Percentiles rank a stretch among this genome's conserved stretches.
Conservation (phyloP, 1,140 invertebrate genomes). For the Drosophila eugracilis region DNA sequence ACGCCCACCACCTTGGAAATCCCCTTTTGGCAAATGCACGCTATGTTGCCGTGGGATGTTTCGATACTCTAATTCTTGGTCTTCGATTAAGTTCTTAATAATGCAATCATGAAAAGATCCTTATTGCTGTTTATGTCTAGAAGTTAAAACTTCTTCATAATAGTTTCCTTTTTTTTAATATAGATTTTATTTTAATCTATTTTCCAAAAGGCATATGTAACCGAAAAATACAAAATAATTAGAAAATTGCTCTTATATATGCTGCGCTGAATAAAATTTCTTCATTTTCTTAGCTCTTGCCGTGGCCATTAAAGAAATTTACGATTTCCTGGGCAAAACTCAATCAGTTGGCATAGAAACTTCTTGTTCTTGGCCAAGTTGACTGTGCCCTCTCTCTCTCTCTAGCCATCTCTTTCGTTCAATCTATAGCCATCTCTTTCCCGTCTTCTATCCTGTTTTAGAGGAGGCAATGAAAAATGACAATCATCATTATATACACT, state of each 20-base stretch:
- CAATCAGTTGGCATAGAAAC: conserved; percentile 31
- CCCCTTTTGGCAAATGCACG: conserved; percentile 12
- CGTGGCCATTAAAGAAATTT: conserved; percentile 21
- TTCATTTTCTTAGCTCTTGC: neutral
- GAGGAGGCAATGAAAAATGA: conserved; percentile 69
- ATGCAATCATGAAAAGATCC: no score
- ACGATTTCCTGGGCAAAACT: conserved; percentile 23
- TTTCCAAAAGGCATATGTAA: no score
- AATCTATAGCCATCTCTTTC: neutral
- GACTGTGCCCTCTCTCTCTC: neutral
- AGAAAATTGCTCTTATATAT: neutral
- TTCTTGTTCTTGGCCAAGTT: conserved; percentile 40
- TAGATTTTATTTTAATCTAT: no score
- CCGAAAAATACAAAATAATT: conserved; percentile 5
- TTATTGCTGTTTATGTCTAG: no score
- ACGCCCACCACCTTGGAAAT: conserved; percentile 25
- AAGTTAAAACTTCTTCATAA: no score
- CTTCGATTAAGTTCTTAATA: no score
- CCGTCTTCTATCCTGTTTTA: conserved; percentile 12
- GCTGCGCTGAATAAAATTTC: neutral
- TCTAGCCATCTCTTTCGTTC: neutral
- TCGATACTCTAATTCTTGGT: conserved; percentile 3
- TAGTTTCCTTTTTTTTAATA: no score
- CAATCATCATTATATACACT: conserved; percentile 80
- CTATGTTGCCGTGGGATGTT: conserved; percentile 20